Evolutionary conservation across 2,797 vertebrate genomes (phyloP).

Genomic region (Capromys pilorides): DNA sequence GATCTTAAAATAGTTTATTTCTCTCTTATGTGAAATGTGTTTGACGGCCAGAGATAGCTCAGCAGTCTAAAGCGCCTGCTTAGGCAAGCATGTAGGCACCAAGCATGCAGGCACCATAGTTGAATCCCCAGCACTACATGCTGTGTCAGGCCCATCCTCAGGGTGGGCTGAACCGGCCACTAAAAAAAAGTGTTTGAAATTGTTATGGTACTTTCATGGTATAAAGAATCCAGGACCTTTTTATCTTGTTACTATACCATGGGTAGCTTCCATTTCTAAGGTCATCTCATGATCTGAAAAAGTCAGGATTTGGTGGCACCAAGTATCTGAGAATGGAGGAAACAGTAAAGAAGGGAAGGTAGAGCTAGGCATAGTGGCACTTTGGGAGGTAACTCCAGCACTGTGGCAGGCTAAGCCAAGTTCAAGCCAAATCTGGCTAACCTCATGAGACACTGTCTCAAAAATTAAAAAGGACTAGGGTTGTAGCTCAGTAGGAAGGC

Average conservation of each 20-base stretch:
- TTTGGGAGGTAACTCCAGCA: neutral
- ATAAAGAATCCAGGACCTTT: conserved; percentile 1
- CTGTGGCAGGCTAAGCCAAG: neutral
- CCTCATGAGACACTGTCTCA: neutral
- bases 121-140: too few species aligned
- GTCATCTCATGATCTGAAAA: neutral
- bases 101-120: too few species aligned
- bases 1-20: neutral
- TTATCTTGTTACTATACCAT: neutral
- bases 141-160: too few species aligned
- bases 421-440: neutral
- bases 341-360: neutral
- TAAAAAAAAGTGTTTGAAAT: neutral
- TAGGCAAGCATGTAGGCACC: too few species aligned
- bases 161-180: too few species aligned
- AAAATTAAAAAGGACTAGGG: neutral
- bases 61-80: too few species aligned
- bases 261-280: neutral
- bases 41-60: neutral
- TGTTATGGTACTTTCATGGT: neutral
- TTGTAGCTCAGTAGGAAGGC: neutral
- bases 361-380: neutral
- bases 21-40: conserved; percentile 6
- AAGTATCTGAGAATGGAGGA: neutral
- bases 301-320: neutral